Conservation (phyloP, 2,888 invertebrate species). For the Mayetiola destructor region DNA sequence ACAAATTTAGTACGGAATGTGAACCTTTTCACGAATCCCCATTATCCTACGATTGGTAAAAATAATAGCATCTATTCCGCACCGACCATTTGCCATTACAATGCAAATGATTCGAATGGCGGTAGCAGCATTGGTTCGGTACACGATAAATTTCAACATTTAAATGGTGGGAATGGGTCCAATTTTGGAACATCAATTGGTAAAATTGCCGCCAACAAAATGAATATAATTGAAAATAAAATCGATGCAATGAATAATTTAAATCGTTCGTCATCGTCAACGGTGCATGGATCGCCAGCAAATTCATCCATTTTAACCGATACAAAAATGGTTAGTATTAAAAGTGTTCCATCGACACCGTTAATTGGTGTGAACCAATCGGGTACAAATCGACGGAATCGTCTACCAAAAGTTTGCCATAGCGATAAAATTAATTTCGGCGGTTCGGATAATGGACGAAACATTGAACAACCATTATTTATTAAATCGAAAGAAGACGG, state of each 20-base stretch:
- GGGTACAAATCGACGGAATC: conserved; percentile 28
- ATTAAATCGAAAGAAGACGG: conserved; percentile 35
- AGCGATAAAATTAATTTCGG: conserved; percentile 32
- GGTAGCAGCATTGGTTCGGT: conserved; percentile 14
- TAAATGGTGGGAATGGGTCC: conserved; percentile 1
- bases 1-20: conserved; percentile 35
- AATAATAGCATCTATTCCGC: conserved; percentile 33
- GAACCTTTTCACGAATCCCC: conserved; percentile 25
- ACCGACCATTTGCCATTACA: conserved; percentile 33
- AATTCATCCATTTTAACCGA: conserved; percentile 19
- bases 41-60: conserved; percentile 6
- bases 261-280: conserved; percentile 24
- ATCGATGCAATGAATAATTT: conserved; percentile 30
- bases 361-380: conserved; percentile 14
- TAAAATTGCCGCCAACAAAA: conserved; percentile 23
- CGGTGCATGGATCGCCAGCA: conserved; percentile 16
- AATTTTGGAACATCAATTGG: conserved; percentile 11
- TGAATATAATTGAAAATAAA: conserved; percentile 35
- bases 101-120: conserved; percentile 17
- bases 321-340: conserved; percentile 8
- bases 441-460: conserved; percentile 11
- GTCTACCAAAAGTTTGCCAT: conserved; percentile 32
- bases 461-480: conserved; percentile 29
- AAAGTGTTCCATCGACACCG: conserved; percentile 25
- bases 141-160: conserved; percentile 18